Evolutionary conservation across 2,888 invertebrate species (phyloP), one percentile per base, ranked within the genome.

Genomic region (Dugesia japonica): DNA sequence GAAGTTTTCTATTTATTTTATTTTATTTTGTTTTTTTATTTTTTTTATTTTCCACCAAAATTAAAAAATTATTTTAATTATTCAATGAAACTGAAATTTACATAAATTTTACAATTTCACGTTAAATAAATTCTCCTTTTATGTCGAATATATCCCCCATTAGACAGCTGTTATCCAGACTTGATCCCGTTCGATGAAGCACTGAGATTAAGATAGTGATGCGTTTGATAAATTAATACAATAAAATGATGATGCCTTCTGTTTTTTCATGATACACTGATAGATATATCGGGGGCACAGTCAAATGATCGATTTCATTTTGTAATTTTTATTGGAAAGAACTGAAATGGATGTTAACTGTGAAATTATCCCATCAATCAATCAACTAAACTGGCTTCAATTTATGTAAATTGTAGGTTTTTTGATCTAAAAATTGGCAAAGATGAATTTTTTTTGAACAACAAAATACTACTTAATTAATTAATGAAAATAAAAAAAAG

Each of bases 111-210:
- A 56, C 4, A 56, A 56, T 56, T n/a, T 56, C 1, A 9, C 20
- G 9, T 4, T 4, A 56, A 56, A 56, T 56, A 56, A 56, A 56
- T 56, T 56, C 17, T 56, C 23, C 56, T 56, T 56, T 56, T 56
- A 56, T 56, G 56, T 56, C 56, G 56, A 56, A 56, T 56, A 56
- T 56, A 56, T 56, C 56, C n/a, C 56, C 20, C 56, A 56, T 23
- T 13, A n/a, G 56, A 56, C 56, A 56, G 56, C 56, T 56, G 56
- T 56, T n/a, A 56, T 56, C 56, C 56, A 56, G 56, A 56, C 56
- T 56, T 56, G 56, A 56, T 56, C 56, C 56, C 9, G 4, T 56
- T 56, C 56, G 56, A 13, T n/a, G 20, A 56, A 56, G 23, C 56
- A 56, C 4, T 4, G 23, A 56, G 56, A 56, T 56, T 56, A 56